Evolutionary conservation across 2,888 invertebrate genomes (phyloP), one percentile per base, ranked within the genome.

Genomic region (Tachina grossa): DNA sequence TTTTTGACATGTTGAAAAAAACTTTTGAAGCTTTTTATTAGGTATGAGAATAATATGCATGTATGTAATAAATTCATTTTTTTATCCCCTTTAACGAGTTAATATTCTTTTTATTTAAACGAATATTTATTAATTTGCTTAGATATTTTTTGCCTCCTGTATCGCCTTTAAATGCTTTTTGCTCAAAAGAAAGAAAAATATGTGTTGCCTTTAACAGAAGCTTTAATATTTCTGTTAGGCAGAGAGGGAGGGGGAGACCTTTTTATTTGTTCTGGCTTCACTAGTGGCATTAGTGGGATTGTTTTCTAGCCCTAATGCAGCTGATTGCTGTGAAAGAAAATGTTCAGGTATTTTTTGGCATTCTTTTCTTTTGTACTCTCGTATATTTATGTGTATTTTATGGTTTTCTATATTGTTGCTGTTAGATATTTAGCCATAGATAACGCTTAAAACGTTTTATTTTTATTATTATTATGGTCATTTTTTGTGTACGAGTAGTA

Each of bases 391-490:
- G 45, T 53, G 31, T 76, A 75, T 85, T 78, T 82, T 85, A 76
- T 76, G 63, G 75, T 41, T 68, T 83, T 66, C 63, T 83, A 85
- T 80, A 72, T 68, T 77, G 61, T 74, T 77, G 51, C 53, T 77
- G 66, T 53, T 61, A 83, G 86, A 87, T 84, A 76, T 84, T 83
- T 68, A 68, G 76, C 76, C 59, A 53, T 72, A 79, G 85, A 85
- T 85, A 85, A 49, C 45, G 16, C 59, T 61, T 68, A 74, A 85
- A 85, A 85, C 83, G 72, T 83, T 85, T 85, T 80, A 83, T 85
- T 85, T 83, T 85, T 85, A 80, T 83, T 85, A 85, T 85, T 85
- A 74, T 85, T 85, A 85, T 85, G 79, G 66, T 80, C 85, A 76
- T 68, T 83, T 80, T 80, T 83, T 85, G 43, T 76, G 22, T 79